Base-by-base conservation (phyloP, 2,888 invertebrate genomes). In the Drosophila phalerata region DNA sequence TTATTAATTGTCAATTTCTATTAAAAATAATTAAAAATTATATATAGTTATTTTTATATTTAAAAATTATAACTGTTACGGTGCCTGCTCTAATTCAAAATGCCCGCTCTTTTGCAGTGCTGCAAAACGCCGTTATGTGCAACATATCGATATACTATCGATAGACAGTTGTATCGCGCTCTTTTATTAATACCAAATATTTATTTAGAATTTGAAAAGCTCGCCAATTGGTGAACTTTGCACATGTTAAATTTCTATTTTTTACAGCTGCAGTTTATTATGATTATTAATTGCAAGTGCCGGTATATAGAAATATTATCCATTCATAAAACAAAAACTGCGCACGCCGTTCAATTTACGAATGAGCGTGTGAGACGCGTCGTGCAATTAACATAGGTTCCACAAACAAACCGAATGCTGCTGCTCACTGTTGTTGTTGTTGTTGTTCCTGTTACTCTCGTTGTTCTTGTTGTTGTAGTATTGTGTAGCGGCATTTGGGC, bases 321-420 rank as follows among this genome's bases (percentile, higher is more conserved):
- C 80, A 85, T 83, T 85, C 85, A 81, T 87, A 79, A 87, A 34
- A 81, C 85, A 79, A 87, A 34, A 13, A 40, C 28, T 69, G 80
- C 69, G 66, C 67, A 72, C 66, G 69, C 42, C 58, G 58, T 65
- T 69, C 69, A 65, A 42, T 45, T 61, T 69, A 43, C 64, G 63
- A 79, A 77, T 72, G 72, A 77, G 80, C 32, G 63, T 74, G 70
- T 45, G 53, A 69, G 13, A 19, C 53, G 57, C 49, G 43, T 34
- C 57, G 67, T 62, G 71, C 48, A 74, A 61, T 43, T 68, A n/a
- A n/a, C n/a, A n/a, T n/a, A 61, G 47, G 66, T 73, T 88, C 83
- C 88, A 83, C 88, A 88, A 82, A 88, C 83, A 88, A 82, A 79
- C 74, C 83, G 69, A 58, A 32, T 47, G 51, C 68, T 67, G 53